Conservation (phyloP, 2,888 invertebrate species). For the Epirrhoe alternata region DNA sequence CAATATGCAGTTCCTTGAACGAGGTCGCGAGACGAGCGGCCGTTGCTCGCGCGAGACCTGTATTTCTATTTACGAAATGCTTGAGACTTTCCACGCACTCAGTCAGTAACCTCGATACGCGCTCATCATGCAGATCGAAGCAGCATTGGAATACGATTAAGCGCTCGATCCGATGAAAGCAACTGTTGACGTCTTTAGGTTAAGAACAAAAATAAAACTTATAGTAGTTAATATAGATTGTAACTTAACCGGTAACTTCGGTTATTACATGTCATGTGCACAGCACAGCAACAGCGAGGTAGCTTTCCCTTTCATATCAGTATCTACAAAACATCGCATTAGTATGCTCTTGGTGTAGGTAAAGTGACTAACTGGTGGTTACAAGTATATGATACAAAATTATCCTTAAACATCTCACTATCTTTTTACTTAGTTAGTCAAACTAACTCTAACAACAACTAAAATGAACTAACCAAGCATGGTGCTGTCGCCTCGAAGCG, state of each 20-base stretch:
- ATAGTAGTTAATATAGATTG: no score
- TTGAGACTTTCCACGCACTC: not conserved
- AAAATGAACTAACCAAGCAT: not conserved
- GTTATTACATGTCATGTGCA: no score
- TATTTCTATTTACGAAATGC: conserved; percentile 1
- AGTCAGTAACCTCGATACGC: not conserved
- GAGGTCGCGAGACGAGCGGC: conserved; percentile 1
- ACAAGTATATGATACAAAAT: no score
- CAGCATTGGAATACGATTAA: not conserved
- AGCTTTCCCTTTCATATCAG: no score
- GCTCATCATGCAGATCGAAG: not conserved
- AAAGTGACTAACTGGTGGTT: no score
- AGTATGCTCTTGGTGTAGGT: no score
- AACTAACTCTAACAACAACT: not conserved
- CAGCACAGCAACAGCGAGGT: no score
- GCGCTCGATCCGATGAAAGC: no score
- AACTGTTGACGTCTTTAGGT: no score
- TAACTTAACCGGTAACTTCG: no score
- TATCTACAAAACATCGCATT: no score
- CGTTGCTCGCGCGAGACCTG: conserved; percentile 3
- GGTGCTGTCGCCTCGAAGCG: not conserved
- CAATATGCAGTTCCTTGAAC: not conserved
- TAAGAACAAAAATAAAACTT: no score
- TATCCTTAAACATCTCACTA: not conserved
- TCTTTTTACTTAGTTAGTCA: not conserved